phyloP scores from a whole-genome alignment of 2,797 vertebrate species.

The Liasis olivaceus region DNA sequence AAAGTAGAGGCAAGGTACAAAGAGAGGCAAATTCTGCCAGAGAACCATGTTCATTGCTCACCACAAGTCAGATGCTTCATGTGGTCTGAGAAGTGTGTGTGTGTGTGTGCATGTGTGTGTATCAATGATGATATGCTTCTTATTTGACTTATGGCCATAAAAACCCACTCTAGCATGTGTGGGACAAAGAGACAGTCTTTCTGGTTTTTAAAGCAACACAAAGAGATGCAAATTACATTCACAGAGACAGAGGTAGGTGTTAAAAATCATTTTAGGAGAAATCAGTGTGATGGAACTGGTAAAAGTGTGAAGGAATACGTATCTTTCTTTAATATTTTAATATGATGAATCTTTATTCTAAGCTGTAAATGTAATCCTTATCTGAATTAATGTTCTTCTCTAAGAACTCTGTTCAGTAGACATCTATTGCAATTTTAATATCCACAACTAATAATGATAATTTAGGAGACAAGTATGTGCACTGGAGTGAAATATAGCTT shows the following conservation, averaged over 20 bases:
- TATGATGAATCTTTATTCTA: conserved; percentile 26
- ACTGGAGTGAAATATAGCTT: background rate
- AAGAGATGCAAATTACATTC: background rate
- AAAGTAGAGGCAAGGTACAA: background rate
- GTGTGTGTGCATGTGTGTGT: no score
- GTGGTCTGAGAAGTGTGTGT: background rate
- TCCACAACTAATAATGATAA: background rate
- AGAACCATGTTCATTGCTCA: background rate
- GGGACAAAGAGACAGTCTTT: background rate
- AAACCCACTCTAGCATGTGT: background rate
- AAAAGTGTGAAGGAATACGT: conserved; percentile 2
- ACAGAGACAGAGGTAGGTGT: background rate
- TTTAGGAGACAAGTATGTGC: background rate
- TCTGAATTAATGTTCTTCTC: background rate
- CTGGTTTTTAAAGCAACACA: background rate
- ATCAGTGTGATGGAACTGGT: background rate
- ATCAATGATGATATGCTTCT: background rate
- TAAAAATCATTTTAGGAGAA: background rate
- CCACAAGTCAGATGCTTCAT: background rate
- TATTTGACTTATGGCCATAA: background rate
- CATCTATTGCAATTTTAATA: background rate
- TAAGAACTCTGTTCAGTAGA: background rate
- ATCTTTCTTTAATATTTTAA: conserved; percentile 36
- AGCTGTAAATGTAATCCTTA: background rate
- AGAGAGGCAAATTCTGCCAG: background rate